phyloP scores from a whole-genome alignment of 1,140 invertebrate species.

The Rhagoletis zephyria region DNA sequence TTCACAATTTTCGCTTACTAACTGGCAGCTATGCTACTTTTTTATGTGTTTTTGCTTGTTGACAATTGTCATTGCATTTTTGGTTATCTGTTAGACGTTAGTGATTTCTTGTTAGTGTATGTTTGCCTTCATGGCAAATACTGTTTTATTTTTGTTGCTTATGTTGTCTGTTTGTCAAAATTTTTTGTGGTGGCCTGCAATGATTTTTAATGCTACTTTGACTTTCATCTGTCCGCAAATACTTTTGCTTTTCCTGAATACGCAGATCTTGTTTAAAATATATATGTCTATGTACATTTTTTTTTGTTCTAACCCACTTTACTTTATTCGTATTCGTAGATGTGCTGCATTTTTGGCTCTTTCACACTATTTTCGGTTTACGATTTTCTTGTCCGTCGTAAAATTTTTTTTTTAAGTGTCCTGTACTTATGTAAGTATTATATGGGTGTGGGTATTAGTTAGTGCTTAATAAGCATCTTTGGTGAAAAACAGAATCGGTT shows the following conservation, averaged over 20 bases:
- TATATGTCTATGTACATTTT: not conserved
- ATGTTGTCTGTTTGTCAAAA: not conserved
- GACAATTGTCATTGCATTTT: conserved; percentile 41
- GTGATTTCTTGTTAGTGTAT: not conserved
- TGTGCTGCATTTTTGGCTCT: not conserved
- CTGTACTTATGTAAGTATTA: too few species aligned
- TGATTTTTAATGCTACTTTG: conserved; percentile 34
- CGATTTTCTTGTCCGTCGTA: not conserved
- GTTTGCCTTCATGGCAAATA: not conserved
- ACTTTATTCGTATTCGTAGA: not conserved
- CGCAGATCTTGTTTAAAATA: too few species aligned
- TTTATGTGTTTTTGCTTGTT: not conserved
- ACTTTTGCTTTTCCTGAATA: too few species aligned
- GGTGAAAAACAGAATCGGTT: too few species aligned
- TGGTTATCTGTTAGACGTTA: conserved; percentile 28
- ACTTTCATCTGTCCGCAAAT: conserved; percentile 36
- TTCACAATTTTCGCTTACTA: not conserved
- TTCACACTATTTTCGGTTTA: not conserved
- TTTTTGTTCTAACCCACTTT: not conserved
- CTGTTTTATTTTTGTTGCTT: not conserved
- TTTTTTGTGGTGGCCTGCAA: too few species aligned
- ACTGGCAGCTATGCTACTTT: conserved; percentile 13
- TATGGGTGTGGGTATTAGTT: too few species aligned
- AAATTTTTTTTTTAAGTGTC: not conserved
- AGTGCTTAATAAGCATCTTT: too few species aligned